Base-by-base conservation (phyloP, 2,113 vertebrate genomes). In the Gymnarchus niloticus region DNA sequence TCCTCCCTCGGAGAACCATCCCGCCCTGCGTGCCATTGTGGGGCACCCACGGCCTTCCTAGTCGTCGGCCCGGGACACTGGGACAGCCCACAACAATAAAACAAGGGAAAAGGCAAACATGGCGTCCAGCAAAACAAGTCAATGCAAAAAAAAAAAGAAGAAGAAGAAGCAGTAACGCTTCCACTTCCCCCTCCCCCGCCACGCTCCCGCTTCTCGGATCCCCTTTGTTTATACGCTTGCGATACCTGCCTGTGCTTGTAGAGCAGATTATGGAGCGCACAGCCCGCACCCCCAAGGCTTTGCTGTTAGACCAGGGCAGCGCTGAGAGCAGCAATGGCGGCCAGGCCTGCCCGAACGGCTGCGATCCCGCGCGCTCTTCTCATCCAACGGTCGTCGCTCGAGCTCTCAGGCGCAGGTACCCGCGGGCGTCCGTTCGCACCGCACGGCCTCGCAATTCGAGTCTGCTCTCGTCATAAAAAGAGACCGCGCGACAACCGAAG, bases 111-210 rank as follows among this genome's bases (percentile, higher is more conserved):
- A 76, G 88, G 88, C 90, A 91, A 94, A 94, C 84, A 95, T 95
- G 95, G 94, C 94, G 93, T 92, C 93, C 89, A 92, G 89, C 92
- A 94, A 93, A 94, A 93, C 92, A 93, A 91, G 83, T 87, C 84
- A 59, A 84, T 5, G n/a, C 52, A 21, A 80, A 81, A n/a, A n/a
- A n/a, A n/a, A n/a, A n/a, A n/a, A 88, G 85, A 69, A 81, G 33
- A 76, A 1, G 28, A 23, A 61, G 80, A 14, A 54, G 49, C 17
- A 54, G 49, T 51, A 14, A 17, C 6, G 80, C 80, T 37, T 37
- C 51, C 25, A 49, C 25, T 54, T 48, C 77, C 44, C 77, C 77
- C 12, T 33, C 65, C 61, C 76, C 76, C 23, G 76, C 12, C 21
- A 1, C 0, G 0, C n/a, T 80, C 49, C 14, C 51, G 6, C 3